Base-by-base conservation (phyloP, 2,113 vertebrate species). In the Meleagris gallopavo region DNA sequence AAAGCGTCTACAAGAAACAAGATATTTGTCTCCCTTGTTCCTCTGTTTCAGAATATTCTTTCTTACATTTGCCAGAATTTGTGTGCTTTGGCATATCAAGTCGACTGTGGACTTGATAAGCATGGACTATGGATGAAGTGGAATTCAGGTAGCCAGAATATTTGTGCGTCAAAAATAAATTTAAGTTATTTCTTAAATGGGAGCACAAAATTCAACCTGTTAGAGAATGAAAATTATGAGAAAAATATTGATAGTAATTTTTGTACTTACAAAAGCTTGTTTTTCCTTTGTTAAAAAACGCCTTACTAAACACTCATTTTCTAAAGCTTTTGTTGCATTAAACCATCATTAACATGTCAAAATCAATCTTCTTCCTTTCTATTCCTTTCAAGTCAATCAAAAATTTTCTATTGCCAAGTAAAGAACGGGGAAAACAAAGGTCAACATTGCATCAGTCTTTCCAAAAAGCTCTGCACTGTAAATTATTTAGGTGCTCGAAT, bases 401-500 rank as follows among this genome's bases (percentile, higher is more conserved):
- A 93, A 95, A 57, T 71, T 4, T 72, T 94, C 64, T 75, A 80
- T 95, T 93, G 77, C 88, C 40, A 83, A 72, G 65, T 81, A 25
- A 24, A 62, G 60, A 89, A 86, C 38, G 66, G 75, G n/a, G 30
- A 40, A 83, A 88, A 69, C 83, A 84, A 97, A 97, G 96, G 95
- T 93, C 92, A 97, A 34, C 71, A 61, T 95, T 95, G 80, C 87
- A 78, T 92, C 81, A 92, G 83, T 77, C 57, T 96, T 97, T 96
- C 88, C 78, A 91, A 96, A 96, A 94, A 90, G 91, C 70, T 57
- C n/a, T 83, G 84, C 72, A 77, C 75, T 94, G 93, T 98, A 96
- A 98, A 98, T 98, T 97, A 98, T 98, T 98, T 97, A 98, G 94
- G 94, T 96, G 67, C 94, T 96, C 81, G 96, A 94, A 97, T 97